Evolutionary conservation across 2,797 vertebrate species (phyloP).

Genomic region (Steatocranus sp.): DNA sequence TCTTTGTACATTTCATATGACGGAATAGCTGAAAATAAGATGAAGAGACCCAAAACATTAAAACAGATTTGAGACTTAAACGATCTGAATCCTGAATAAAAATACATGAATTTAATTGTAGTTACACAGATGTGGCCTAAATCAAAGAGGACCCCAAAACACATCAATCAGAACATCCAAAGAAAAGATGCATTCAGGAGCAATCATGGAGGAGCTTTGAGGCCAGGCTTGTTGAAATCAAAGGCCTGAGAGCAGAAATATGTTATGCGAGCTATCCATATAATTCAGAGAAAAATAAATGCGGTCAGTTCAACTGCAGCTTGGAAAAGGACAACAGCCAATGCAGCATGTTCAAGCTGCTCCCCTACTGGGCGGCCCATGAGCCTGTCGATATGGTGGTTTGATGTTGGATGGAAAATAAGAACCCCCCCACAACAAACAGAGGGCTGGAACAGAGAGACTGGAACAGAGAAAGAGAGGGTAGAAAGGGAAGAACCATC

Average conservation of each 20-base stretch:
- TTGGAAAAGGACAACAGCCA: slow-evolving; percentile 76
- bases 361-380: slow-evolving; percentile 75
- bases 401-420: slow-evolving; percentile 79
- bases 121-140: slow-evolving; percentile 62
- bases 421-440: slow-evolving; percentile 74
- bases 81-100: slow-evolving; percentile 21
- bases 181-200: slow-evolving; percentile 75
- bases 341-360: slow-evolving; percentile 69
- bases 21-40: slow-evolving; percentile 25
- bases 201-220: slow-evolving; percentile 80
- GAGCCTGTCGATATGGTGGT: slow-evolving; percentile 76
- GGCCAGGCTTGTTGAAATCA: slow-evolving; percentile 82
- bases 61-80: slow-evolving; percentile 57
- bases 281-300: slow-evolving; percentile 66
- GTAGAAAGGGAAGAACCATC: slow-evolving; percentile 73
- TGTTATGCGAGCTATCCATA: slow-evolving; percentile 56
- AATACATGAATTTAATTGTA: slow-evolving; percentile 10
- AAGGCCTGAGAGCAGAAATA: slow-evolving; percentile 70
- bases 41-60: slow-evolving; percentile 2
- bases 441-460: slow-evolving; percentile 73
- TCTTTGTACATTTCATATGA: slow-evolving; percentile 32
- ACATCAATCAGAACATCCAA: slow-evolving; percentile 83
- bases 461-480: slow-evolving; percentile 73
- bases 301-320: slow-evolving; percentile 67
- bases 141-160: slow-evolving; percentile 80